Evolutionary conservation across 1,140 invertebrate genomes (phyloP).

Genomic region (Tetramorium simillimum): DNA sequence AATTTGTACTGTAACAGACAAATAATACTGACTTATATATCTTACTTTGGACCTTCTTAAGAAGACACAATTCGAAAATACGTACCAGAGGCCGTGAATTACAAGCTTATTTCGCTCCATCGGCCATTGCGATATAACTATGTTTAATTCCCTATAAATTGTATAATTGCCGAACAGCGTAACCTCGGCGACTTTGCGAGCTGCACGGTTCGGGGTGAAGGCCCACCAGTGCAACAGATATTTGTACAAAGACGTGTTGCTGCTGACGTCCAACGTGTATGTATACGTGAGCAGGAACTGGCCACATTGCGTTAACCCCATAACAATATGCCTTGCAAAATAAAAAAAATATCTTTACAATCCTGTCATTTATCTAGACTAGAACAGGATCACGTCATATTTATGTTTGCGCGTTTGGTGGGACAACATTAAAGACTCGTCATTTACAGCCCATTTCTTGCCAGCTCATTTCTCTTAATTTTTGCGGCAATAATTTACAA

Average conservation of each 20-base stretch:
- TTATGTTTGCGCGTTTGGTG: neutral
- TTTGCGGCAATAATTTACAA: neutral
- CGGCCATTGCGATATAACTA: conserved; percentile 91
- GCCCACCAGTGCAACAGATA: conserved; percentile 91
- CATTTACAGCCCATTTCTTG: conserved; percentile 2
- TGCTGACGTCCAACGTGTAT: conserved; percentile 86
- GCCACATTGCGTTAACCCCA: conserved; percentile 97
- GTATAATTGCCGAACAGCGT: conserved; percentile 89
- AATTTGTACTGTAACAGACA: conserved; percentile 75
- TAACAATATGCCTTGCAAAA: conserved; percentile 91
- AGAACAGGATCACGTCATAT: neutral
- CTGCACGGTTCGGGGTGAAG: conserved; percentile 87
- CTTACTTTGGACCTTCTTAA: neutral
- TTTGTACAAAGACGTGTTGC: conserved; percentile 84
- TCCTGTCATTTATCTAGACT: neutral
- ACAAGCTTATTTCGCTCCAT: conserved; percentile 88
- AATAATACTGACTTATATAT: conserved; percentile 29
- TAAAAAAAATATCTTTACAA: conserved; percentile 67
- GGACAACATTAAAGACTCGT: neutral
- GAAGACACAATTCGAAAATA: conserved; percentile 5
- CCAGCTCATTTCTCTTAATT: neutral
- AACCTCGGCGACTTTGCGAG: conserved; percentile 89
- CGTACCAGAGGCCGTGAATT: conserved; percentile 89
- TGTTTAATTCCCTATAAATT: conserved; percentile 87
- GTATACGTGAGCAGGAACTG: conserved; percentile 96